Evolutionary conservation across 2,113 vertebrate genomes (phyloP).

Genomic region (Telmatochromis sp.): DNA sequence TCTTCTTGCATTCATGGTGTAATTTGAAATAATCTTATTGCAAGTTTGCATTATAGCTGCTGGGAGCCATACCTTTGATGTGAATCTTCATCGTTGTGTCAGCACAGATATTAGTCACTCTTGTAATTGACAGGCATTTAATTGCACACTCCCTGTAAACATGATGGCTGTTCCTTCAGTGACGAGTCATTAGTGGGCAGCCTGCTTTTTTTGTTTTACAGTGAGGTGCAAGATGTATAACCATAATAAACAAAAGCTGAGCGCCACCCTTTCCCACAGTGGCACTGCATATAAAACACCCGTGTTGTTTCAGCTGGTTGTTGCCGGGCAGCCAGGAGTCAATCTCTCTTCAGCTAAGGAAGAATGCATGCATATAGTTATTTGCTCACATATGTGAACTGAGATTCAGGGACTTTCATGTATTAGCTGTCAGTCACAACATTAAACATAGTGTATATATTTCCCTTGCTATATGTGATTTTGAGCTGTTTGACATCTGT

Average conservation of each 20-base stretch:
- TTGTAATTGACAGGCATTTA: conserved; percentile 38
- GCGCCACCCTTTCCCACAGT: neutral
- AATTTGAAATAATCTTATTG: neutral
- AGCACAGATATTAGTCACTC: conserved; percentile 4
- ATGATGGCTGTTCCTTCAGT: conserved; percentile 11
- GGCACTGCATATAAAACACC: neutral
- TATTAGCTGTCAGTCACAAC: neutral
- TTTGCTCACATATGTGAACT: neutral
- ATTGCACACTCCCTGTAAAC: conserved; percentile 37
- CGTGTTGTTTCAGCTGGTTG: neutral
- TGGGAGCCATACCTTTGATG: neutral
- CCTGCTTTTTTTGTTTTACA: conserved; percentile 16
- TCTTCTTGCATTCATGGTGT: neutral
- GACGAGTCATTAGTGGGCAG: conserved; percentile 32
- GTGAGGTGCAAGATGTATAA: conserved; percentile 13
- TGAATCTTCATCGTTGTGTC: neutral
- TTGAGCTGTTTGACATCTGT: neutral
- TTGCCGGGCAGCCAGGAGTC: neutral
- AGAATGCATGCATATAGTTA: neutral
- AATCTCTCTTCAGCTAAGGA: neutral
- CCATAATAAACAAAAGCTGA: conserved; percentile 10
- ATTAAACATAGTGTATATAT: neutral
- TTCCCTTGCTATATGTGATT: neutral
- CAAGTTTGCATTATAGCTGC: neutral
- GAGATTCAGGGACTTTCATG: neutral